Percentiles rank a stretch among this genome's conserved stretches.
phyloP scores from a whole-genome alignment of 2,888 invertebrate species.

The Drosophila ustulata region DNA sequence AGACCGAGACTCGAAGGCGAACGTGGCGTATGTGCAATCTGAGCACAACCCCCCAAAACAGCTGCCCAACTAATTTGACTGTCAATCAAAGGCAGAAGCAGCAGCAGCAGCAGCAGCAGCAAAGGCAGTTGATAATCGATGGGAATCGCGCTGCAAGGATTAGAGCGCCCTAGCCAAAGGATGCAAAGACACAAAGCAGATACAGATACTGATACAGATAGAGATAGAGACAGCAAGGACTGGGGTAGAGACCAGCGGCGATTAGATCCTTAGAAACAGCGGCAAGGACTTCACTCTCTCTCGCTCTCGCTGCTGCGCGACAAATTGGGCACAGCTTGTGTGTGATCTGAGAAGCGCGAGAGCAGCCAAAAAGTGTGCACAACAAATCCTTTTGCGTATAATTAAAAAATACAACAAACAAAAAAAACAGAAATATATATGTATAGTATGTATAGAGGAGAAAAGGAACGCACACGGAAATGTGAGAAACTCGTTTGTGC shows the following conservation, averaged over 20 bases:
- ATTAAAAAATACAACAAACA: slow-evolving; percentile 50
- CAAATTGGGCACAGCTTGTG: slow-evolving; percentile 59
- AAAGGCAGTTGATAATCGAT: slow-evolving; percentile 59
- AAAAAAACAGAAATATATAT: not conserved
- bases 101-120: not conserved
- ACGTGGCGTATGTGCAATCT: slow-evolving; percentile 48
- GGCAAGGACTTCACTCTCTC: not conserved
- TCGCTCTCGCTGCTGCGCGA: slow-evolving; percentile 35
- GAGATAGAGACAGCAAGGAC: slow-evolving; percentile 18
- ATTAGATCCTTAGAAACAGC: slow-evolving; percentile 40
- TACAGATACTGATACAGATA: slow-evolving; percentile 18
- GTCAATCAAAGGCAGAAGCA: slow-evolving; percentile 52
- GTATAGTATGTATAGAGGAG: too few relatives aligned
- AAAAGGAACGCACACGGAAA: slow-evolving; percentile 47
- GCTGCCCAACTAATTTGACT: slow-evolving; percentile 61
- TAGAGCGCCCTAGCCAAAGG: slow-evolving; percentile 27
- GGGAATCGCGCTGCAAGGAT: slow-evolving; percentile 55
- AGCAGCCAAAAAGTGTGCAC: slow-evolving; percentile 37
- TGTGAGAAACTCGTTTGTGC: slow-evolving; percentile 74
- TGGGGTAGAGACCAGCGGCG: slow-evolving; percentile 37
- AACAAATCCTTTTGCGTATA: slow-evolving; percentile 43
- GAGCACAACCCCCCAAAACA: slow-evolving; percentile 13
- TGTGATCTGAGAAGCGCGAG: slow-evolving; percentile 16
- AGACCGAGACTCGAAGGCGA: too few relatives aligned
- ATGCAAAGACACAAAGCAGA: slow-evolving; percentile 27